Evolutionary conservation across 1,140 invertebrate species (phyloP).

Genomic region (Bombyx mori): DNA sequence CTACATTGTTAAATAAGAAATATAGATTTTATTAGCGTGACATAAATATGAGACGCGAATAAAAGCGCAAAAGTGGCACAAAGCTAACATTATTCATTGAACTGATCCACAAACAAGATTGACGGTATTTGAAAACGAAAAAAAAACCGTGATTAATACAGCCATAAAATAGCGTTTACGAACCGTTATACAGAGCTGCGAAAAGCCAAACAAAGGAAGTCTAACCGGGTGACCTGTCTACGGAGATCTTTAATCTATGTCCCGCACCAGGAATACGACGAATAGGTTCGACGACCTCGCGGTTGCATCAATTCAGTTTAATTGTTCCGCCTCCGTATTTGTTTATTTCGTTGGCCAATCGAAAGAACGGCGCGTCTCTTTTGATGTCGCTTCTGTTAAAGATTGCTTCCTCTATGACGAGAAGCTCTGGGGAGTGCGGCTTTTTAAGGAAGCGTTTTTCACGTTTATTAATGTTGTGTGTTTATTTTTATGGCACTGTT

Average conservation of each 20-base stretch:
- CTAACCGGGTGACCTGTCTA: too few relatives aligned
- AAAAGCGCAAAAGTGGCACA: too few relatives aligned
- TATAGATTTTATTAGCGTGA: too few relatives aligned
- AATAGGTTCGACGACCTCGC: slow-evolving; percentile 27
- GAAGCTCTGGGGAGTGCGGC: neutral
- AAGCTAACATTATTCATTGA: too few relatives aligned
- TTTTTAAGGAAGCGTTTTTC: neutral
- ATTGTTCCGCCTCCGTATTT: slow-evolving; percentile 47
- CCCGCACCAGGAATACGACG: slow-evolving; percentile 28
- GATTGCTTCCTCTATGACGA: neutral
- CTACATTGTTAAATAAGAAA: too few relatives aligned
- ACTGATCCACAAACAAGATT: too few relatives aligned
- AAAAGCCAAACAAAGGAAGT: too few relatives aligned
- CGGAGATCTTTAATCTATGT: slow-evolving; percentile 21
- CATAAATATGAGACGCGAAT: too few relatives aligned
- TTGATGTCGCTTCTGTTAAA: slow-evolving; percentile 15
- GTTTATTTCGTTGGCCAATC: slow-evolving; percentile 26
- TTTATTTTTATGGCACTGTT: neutral
- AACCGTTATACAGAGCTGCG: too few relatives aligned
- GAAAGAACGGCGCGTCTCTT: slow-evolving; percentile 2
- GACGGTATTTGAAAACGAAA: too few relatives aligned
- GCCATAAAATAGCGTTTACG: too few relatives aligned
- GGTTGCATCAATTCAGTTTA: slow-evolving; percentile 49
- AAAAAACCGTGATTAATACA: too few relatives aligned
- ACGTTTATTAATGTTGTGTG: neutral